phyloP scores from a whole-genome alignment of 2,113 vertebrate genomes.

The Probosciger aterrimus region DNA sequence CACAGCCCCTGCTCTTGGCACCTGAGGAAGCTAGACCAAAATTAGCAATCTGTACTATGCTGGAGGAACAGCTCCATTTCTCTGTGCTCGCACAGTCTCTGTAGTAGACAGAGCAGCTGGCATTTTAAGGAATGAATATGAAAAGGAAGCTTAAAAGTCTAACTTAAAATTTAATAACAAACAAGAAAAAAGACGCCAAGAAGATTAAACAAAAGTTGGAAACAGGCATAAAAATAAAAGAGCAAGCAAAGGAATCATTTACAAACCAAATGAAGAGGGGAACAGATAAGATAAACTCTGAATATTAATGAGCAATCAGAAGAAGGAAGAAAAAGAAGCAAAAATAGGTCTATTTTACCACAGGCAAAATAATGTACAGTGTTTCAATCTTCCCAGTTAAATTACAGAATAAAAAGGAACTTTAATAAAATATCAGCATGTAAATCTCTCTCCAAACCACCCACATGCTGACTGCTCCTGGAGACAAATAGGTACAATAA shows the following conservation, averaged over 20 bases:
- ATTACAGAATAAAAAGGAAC: constrained; percentile 35
- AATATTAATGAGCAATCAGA: constrained; percentile 59
- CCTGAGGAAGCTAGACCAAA: neutral
- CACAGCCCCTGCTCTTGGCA: neutral
- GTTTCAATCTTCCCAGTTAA: constrained; percentile 26
- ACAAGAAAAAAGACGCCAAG: neutral
- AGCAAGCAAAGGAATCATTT: constrained; percentile 53
- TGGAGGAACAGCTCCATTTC: neutral
- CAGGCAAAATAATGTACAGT: constrained; percentile 39
- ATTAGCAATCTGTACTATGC: neutral
- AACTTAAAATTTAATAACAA: neutral
- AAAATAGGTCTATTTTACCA: constrained; percentile 48
- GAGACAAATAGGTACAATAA: constrained; percentile 22
- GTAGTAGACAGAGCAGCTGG: neutral
- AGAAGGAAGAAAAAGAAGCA: neutral
- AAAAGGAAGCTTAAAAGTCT: constrained; percentile 11
- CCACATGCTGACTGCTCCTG: constrained; percentile 15
- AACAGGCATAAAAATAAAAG: constrained; percentile 40
- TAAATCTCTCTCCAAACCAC: constrained; percentile 49
- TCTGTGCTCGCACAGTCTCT: neutral
- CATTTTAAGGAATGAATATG: neutral
- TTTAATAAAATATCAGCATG: constrained; percentile 6
- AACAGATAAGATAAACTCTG: constrained; percentile 55
- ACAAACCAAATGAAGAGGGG: constrained; percentile 60
- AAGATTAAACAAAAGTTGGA: constrained; percentile 59